These are phyloP conservation scores for Ascaphus truei DNA, from an alignment of 2,113 vertebrate genomes.

Conservation along the genomic window DNA sequence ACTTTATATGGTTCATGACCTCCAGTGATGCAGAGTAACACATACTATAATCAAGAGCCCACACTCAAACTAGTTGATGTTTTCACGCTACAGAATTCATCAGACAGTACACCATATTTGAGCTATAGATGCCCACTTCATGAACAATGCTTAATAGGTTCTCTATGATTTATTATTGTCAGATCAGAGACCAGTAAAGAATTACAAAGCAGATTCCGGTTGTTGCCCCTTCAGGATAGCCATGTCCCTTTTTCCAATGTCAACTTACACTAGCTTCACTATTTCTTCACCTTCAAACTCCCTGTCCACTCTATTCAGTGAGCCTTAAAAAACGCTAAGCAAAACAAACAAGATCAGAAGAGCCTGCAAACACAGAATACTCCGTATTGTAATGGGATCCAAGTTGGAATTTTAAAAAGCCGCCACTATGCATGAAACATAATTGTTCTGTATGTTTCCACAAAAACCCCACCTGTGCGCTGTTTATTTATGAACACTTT, in stretches of 20 bases:
- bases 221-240: background rate
- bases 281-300: background rate
- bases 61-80: no score
- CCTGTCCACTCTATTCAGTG: background rate
- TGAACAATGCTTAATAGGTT: no score
- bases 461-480: constrained; percentile 3
- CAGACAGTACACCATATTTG: no score
- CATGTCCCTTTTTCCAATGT: background rate
- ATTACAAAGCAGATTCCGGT: no score
- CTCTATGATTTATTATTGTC: no score
- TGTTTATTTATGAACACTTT: background rate
- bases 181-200: no score
- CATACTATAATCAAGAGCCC: no score
- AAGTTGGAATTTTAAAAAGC: background rate
- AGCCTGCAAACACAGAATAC: background rate
- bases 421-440: background rate
- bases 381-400: background rate
- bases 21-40: no score
- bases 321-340: background rate
- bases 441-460: background rate
- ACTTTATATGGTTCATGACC: no score
- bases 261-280: background rate
- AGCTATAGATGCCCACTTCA: no score
- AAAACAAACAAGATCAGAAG: background rate
- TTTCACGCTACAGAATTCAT: no score